Evolutionary conservation across 23 tunicate species (phyloP), one percentile per base, ranked within the genome.

Genomic region (Aplidium turbinatum): DNA sequence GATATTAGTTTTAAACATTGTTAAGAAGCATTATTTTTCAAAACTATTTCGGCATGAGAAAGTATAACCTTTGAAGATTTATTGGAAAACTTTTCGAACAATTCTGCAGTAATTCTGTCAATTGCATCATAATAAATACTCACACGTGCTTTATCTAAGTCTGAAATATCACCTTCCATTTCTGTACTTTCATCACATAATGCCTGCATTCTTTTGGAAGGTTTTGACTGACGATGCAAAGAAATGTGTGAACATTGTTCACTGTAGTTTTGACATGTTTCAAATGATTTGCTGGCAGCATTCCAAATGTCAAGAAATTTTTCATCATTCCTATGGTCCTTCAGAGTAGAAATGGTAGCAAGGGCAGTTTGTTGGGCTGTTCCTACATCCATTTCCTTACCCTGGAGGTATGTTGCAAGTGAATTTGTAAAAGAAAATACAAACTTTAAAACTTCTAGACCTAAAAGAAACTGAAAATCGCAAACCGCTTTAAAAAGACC

Each of bases 361-460:
- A 36, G 27, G n/a, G 72, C 72, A 35, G 50, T 65, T 5, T 48
- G 36, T 65, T 65, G 36, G 24, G 72, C 50, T 3, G 50, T 18
- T 3, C 9, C 50, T 18, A 65, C 31, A 65, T 38, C 72, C 36
- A 65, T 4, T 21, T 65, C 7, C 50, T 65, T 38, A 35, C 38
- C 38, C 38, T 65, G 72, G 16, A 65, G n/a, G 22, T 65, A 65
- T 13, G 38, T 21, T 18, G 48, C 50, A 6, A 65, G 22, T 18
- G 72, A 48, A 65, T 65, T 65, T 26, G 72, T 65, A 21, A 36
- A 36, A 13, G 72, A 65, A 36, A 65, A 65, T 3, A 65, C 38
- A 23, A 60, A 36, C 19, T 60, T 60, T 16, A 60, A 30, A 30
- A 60, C 38, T 3, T 35, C 50, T 29, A 65, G 23, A 36, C 27